Percentiles rank a stretch among this genome's conserved stretches.
Evolutionary conservation across 2,888 invertebrate species (phyloP).

Genomic region (Acrobasis repandana): DNA sequence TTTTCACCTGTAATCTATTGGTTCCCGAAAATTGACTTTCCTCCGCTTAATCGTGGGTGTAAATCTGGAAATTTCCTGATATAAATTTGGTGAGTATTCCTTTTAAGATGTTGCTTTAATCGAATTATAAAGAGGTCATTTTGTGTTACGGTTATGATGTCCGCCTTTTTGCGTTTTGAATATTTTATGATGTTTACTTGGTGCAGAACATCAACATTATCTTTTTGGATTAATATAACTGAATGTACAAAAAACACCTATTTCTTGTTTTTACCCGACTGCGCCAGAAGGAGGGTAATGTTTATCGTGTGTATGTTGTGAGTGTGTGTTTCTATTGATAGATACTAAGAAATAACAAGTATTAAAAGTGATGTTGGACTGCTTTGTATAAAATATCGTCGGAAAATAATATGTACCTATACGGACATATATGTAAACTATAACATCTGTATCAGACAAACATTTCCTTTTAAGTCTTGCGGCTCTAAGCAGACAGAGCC

Average conservation of each 20-base stretch:
- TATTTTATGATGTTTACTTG: slow-evolving; percentile 9
- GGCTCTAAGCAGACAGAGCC: no score
- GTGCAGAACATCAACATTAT: not conserved
- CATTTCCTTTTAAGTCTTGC: no score
- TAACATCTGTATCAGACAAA: no score
- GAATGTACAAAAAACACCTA: not conserved
- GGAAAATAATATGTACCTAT: no score
- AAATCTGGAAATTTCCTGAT: slow-evolving; percentile 18
- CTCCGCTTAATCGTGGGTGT: slow-evolving; percentile 17
- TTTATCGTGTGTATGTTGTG: no score
- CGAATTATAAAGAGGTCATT: slow-evolving; percentile 16
- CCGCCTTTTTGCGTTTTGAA: slow-evolving; percentile 6
- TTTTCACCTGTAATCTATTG: slow-evolving; percentile 20
- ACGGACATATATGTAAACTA: no score
- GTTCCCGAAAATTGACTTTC: slow-evolving; percentile 22
- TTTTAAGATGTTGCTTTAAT: slow-evolving; percentile 17
- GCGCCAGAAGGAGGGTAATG: no score
- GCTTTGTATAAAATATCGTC: no score
- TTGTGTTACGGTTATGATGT: slow-evolving; percentile 7
- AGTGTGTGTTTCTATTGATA: no score
- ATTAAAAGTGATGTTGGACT: no score
- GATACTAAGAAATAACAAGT: no score
- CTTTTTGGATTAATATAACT: not conserved
- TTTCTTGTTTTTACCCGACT: not conserved
- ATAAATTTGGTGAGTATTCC: slow-evolving; percentile 9